Percentiles rank a stretch among this genome's conserved stretches.
These are phyloP conservation scores for Yponomeuta sedellus DNA, from an alignment of 2,888 invertebrate genomes.

Conservation along the genomic window DNA sequence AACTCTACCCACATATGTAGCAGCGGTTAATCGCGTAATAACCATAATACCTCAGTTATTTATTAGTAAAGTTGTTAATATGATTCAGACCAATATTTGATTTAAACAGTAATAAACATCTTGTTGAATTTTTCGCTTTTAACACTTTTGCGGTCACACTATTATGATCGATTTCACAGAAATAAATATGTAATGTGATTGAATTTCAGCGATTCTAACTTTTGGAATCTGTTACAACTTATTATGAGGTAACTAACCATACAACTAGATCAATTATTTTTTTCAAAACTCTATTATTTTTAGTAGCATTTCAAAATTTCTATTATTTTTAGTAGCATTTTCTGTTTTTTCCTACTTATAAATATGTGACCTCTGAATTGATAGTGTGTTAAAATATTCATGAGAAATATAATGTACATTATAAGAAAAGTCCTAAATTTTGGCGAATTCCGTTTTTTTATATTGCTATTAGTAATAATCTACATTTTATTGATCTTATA, in stretches of 20 bases:
- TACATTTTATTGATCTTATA: background rate
- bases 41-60: background rate
- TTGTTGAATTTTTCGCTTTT: slow-evolving; percentile 1
- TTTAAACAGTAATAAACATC: background rate
- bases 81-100: background rate
- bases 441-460: background rate
- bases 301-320: background rate
- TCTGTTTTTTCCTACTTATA: background rate
- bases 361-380: background rate
- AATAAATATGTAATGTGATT: slow-evolving; percentile 1
- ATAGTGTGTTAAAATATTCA: slow-evolving; percentile 8
- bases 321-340: background rate
- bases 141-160: background rate
- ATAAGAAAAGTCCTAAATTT: background rate
- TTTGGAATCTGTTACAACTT: too few species aligned
- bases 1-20: background rate
- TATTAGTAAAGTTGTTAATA: background rate
- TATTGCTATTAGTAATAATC: background rate
- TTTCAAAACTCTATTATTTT: too few species aligned
- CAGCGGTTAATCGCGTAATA: background rate
- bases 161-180: background rate
- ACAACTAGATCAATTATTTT: too few species aligned
- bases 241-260: too few species aligned
- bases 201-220: too few species aligned
- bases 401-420: background rate